Percentiles rank a stretch among this genome's conserved stretches.
Evolutionary conservation across 2,113 vertebrate genomes (phyloP).

Genomic region (Columbina picui): DNA sequence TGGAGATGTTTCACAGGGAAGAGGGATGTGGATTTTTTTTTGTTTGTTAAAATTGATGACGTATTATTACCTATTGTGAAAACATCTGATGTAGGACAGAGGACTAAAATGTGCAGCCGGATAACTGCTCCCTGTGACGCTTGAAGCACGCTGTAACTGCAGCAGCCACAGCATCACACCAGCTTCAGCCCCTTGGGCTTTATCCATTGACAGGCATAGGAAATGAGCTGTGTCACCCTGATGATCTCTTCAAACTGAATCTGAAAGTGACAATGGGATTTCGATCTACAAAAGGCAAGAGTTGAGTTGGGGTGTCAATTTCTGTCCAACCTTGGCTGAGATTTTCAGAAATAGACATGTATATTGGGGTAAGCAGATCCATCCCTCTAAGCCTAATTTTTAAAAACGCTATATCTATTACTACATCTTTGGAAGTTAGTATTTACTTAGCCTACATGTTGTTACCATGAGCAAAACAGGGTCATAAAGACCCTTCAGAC

Average conservation of each 20-base stretch:
- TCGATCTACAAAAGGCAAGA: neutral
- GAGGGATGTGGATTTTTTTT: neutral
- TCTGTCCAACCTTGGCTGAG: accelerated
- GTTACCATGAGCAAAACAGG: neutral
- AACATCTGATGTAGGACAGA: neutral
- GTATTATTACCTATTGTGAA: neutral
- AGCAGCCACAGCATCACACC: neutral
- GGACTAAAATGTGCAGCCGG: neutral
- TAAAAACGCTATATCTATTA: neutral
- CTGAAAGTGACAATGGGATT: neutral
- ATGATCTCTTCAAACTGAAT: neutral
- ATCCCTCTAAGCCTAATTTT: neutral
- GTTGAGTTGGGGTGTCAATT: neutral
- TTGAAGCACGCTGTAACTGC: neutral
- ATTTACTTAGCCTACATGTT: neutral
- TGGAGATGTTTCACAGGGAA: neutral
- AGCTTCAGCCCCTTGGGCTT: neutral
- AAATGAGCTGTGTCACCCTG: neutral
- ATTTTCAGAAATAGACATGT: neutral
- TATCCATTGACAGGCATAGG: neutral
- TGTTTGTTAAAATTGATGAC: neutral
- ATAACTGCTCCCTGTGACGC: neutral
- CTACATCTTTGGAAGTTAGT: neutral
- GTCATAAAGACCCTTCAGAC: neutral
- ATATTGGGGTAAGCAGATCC: neutral